Percentiles rank a stretch among this genome's conserved stretches.
Evolutionary conservation across 2,888 invertebrate genomes (phyloP).

Genomic region (Drosophila macrospina): DNA sequence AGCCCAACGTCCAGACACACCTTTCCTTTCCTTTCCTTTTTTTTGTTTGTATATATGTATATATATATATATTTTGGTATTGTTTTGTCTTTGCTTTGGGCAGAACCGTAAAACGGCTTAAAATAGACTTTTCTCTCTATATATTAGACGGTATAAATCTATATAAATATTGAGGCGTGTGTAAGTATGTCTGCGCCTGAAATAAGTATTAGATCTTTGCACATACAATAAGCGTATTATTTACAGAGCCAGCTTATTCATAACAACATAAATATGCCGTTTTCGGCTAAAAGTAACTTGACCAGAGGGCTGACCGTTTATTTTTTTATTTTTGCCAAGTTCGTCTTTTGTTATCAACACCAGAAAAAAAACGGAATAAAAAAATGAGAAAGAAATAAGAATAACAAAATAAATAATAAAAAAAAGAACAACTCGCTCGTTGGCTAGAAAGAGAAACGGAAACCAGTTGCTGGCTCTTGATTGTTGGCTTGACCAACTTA

Average conservation of each 20-base stretch:
- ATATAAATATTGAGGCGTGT: conserved; percentile 1
- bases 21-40: conserved; percentile 50
- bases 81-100: conserved; percentile 36
- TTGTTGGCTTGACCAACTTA: conserved; percentile 50
- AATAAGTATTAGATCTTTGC: conserved; percentile 29
- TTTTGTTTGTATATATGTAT: no score
- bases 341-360: conserved; percentile 56
- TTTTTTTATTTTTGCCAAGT: conserved; percentile 22
- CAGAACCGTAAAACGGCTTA: conserved; percentile 42
- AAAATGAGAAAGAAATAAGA: background rate
- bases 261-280: conserved; percentile 37
- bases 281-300: conserved; percentile 50
- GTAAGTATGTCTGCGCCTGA: conserved; percentile 13
- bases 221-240: conserved; percentile 42
- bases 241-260: conserved; percentile 33
- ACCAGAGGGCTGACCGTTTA: conserved; percentile 31
- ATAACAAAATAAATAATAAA: background rate
- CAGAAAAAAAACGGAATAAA: conserved; percentile 32
- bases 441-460: conserved; percentile 61
- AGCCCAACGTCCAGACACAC: conserved; percentile 41
- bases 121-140: conserved; percentile 45
- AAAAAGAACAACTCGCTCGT: conserved; percentile 29
- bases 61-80: no score
- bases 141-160: conserved; percentile 12
- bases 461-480: conserved; percentile 48